Base-by-base conservation (phyloP, 2,113 vertebrate genomes). In the Saccopteryx leptura region DNA sequence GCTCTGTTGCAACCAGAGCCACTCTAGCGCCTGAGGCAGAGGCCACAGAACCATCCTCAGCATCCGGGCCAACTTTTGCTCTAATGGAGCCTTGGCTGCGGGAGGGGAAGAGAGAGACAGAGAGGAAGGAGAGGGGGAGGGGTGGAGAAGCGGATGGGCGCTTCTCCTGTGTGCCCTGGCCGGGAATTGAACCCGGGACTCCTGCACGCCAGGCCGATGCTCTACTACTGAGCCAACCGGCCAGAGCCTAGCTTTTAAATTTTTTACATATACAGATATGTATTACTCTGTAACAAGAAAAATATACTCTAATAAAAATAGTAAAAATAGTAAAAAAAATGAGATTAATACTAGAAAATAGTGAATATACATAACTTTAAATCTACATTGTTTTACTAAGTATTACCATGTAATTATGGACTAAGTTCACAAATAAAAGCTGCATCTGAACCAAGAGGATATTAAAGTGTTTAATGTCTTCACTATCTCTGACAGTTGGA, bases 361-460 rank as follows among this genome's bases (percentile, higher is more conserved):
- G 3, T 89, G 24, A 61, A 65, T 46, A 54, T 87, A 72, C 4
- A 2, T 76, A 54, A 68, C 69, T 95, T 19, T 61, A 39, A 84
- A 33, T 75, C 54, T 82, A 26, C 17, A 13, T 28, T 54, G 79
- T 94, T 93, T 93, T 54, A 61, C 50, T 58, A 76, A 69, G 9
- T 74, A 50, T 68, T 85, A 5, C 90, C 46, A n/a, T 56, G 9
- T 75, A 56, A 66, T 72, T 50, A 28, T 39, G 17, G 46, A 56
- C n/a, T 56, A 66, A 54, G 26, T 66, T 74, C 21, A 87, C 50
- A 69, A 75, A 50, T 78, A 26, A 93, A 86, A 84, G 33, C 54
- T 95, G 18, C 66, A 56, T 61, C 61, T 85, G 39, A 95, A 88
- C 24, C 52, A 95, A 89, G 90, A 85, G 18, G 39, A 88, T 71